Base-by-base conservation (phyloP, 2,888 invertebrate species). In the Caenorhabditis sp. region DNA sequence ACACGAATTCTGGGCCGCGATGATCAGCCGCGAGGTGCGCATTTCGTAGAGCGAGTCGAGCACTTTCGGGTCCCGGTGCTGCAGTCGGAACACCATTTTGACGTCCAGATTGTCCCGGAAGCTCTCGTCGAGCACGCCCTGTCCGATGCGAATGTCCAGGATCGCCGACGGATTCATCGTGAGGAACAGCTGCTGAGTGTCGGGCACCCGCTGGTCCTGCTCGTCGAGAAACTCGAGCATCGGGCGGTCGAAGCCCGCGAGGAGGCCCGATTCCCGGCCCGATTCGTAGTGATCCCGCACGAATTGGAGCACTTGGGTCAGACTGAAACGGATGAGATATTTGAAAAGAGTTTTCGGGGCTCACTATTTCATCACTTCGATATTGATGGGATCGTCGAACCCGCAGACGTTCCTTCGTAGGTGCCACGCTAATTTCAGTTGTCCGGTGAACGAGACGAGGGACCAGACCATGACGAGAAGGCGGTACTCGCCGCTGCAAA, bases 131-230 rank as follows among this genome's bases (percentile, higher is more conserved):
- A 8, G 41, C 4, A 22, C 2, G 3, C 8, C 41, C 41, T 13
- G 39, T 41, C 8, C n/a, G 3, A 41, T 20, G 17, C 62, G 9
- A 24, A 27, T 52, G 43, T 52, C 2, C 3, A 66, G 15, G 0
- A 66, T 22, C 24, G 27, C 17, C 1, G n/a, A 27, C 1, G 66
- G 56, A 32, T 56, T n/a, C n/a, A n/a, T n/a, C n/a, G n/a, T n/a
- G n/a, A n/a, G n/a, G n/a, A n/a, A n/a, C n/a, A n/a, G n/a, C n/a
- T n/a, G n/a, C n/a, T n/a, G n/a, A n/a, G 8, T 43, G 17, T 62
- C 62, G 0, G 62, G 62, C n/a, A n/a, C n/a, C n/a, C n/a, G n/a
- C n/a, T n/a, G n/a, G n/a, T n/a, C n/a, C n/a, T n/a, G n/a, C n/a
- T n/a, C n/a, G n/a, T n/a, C n/a, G n/a, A n/a, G n/a, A n/a, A n/a